Evolutionary conservation across 2,113 vertebrate genomes (phyloP).

Genomic region (Sphyrna mokarran): DNA sequence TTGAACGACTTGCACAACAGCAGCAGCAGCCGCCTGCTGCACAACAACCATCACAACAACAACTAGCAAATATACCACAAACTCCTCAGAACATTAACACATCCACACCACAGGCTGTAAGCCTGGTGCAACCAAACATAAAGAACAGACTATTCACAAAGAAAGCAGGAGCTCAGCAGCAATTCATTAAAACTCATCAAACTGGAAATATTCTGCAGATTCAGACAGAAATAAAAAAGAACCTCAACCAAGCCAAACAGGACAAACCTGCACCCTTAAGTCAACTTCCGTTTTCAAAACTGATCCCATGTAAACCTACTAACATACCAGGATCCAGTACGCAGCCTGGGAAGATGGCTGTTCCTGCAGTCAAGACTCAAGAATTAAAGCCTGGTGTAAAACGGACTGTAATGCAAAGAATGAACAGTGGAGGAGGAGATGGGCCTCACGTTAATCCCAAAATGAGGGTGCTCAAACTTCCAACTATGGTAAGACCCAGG

Average conservation of each 20-base stretch:
- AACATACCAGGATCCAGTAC: conserved; percentile 41
- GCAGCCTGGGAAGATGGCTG: conserved; percentile 43
- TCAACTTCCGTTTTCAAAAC: conserved; percentile 43
- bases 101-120: conserved; percentile 53
- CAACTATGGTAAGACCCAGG: conserved; percentile 75
- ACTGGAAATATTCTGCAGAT: conserved; percentile 45
- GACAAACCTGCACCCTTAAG: conserved; percentile 47
- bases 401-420: conserved; percentile 90
- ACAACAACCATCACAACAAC: conserved; percentile 45
- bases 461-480: conserved; percentile 87
- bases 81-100: conserved; percentile 55
- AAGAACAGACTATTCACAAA: conserved; percentile 63
- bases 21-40: conserved; percentile 50
- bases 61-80: conserved; percentile 34
- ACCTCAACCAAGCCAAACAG: conserved; percentile 54
- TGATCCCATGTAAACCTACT: conserved; percentile 41
- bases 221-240: conserved; percentile 54
- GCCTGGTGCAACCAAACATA: conserved; percentile 57
- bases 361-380: conserved; percentile 49
- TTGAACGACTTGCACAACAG: conserved; percentile 75
- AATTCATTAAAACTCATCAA: conserved; percentile 43
- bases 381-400: conserved; percentile 70
- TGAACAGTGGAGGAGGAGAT: conserved; percentile 61
- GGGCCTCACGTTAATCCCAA: conserved; percentile 72
- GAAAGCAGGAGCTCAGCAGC: conserved; percentile 44